Base-by-base conservation (phyloP, 2,888 invertebrate genomes). In the Limnephilus auricula region DNA sequence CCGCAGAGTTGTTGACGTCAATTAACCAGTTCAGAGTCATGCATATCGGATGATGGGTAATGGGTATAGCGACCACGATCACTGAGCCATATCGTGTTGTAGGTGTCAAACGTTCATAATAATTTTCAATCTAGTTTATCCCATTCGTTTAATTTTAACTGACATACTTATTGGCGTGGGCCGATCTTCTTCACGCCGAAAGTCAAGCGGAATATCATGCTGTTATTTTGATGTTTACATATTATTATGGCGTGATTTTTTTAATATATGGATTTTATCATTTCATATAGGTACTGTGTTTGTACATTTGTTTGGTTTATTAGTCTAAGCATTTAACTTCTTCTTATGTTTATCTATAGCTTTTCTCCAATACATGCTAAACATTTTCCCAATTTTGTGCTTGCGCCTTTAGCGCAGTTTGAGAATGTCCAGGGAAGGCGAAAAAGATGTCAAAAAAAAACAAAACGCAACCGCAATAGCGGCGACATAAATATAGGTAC, bases 91-190 rank as follows among this genome's bases (percentile, higher is more conserved):
- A 65, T 9, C 65, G 65, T 65, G 65, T 25, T 65, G 65, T 25
- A n/a, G 25, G 65, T 65, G 65, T 65, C 65, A 65, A 65, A 65
- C 25, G 65, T 65, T 65, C 65, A 65, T 25, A 65, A 65, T 65
- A 65, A 25, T 65, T 65, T 65, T 65, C 65, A 65, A 65, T 65
- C 65, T 65, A n/a, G 65, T 65, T 65, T 65, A 65, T 65, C 65
- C 65, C 65, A 65, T 65, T 65, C 65, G 65, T 65, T 65, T 65
- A 65, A 65, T 65, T 65, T 6, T 65, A 65, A 65, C 65, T 65
- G 65, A 65, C 65, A 65, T n/a, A 65, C n/a, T 65, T n/a, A 65
- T 65, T 65, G 65, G n/a, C 65, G 65, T n/a, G 65, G 65, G 65
- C 65, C 65, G 25, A 65, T 25, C 6, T 25, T 50, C 65, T 65